phyloP scores from a whole-genome alignment of 2,113 vertebrate species.

The Poeciliopsis retropinna region DNA sequence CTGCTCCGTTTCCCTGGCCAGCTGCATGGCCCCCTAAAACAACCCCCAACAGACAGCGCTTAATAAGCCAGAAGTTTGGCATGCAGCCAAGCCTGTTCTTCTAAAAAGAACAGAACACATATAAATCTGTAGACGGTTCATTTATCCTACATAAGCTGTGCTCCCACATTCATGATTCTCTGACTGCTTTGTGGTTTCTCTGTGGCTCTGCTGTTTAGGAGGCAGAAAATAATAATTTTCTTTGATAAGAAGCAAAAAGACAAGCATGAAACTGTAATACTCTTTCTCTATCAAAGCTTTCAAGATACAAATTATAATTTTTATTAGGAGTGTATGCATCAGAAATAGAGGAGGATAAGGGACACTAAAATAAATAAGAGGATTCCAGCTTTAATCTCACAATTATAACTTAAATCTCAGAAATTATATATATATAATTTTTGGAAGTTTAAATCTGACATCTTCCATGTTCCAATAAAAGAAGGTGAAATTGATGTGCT shows the following conservation, averaged over 20 bases:
- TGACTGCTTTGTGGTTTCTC: slow-evolving; percentile 49
- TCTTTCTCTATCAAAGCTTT: not conserved
- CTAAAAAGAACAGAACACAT: slow-evolving; percentile 10
- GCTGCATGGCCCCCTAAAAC: slow-evolving; percentile 80
- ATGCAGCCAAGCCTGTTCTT: slow-evolving; percentile 4
- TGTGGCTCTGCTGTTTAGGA: slow-evolving; percentile 19
- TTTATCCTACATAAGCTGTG: not conserved
- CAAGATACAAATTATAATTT: not conserved
- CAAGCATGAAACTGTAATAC: not conserved
- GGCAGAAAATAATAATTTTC: slow-evolving; percentile 32
- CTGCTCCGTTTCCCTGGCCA: slow-evolving; percentile 84
- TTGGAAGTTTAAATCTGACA: too few relatives aligned
- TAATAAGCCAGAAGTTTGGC: slow-evolving; percentile 22
- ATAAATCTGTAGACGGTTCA: too few relatives aligned
- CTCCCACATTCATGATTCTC: slow-evolving; percentile 42
- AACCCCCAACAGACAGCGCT: slow-evolving; percentile 16
- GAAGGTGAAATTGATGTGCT: too few relatives aligned
- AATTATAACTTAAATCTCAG: too few relatives aligned
- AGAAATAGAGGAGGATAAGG: not conserved
- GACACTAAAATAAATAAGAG: too few relatives aligned
- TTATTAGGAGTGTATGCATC: not conserved
- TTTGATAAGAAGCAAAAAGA: slow-evolving; percentile 27
- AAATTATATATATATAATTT: too few relatives aligned
- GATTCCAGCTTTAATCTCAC: too few relatives aligned
- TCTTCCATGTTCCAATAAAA: too few relatives aligned